A percentile compares a stretch with the other conserved stretches of the same genome.
phyloP scores from a whole-genome alignment of 2,888 invertebrate species.

The Synergus umbraculus region DNA sequence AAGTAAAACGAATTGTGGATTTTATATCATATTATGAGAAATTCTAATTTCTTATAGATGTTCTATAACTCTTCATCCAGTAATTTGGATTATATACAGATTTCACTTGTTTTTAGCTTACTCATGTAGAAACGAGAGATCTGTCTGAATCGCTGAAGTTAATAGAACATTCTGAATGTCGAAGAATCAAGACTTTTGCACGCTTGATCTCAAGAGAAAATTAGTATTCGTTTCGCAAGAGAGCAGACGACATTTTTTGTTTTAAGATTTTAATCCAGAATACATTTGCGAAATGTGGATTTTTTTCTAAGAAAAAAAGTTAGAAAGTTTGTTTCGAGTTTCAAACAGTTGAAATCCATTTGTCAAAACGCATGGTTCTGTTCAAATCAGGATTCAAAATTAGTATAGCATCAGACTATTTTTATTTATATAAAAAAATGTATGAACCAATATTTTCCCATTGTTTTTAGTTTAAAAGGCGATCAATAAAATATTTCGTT shows the following conservation, averaged over 20 bases:
- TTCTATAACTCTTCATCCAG: background rate
- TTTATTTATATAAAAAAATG: too few species aligned
- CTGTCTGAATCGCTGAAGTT: slow-evolving; percentile 30
- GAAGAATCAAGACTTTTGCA: slow-evolving; percentile 39
- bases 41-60: background rate
- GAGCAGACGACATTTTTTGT: background rate
- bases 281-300: background rate
- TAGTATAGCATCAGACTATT: background rate
- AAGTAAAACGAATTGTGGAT: background rate
- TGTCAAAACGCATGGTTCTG: background rate
- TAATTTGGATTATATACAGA: slow-evolving; percentile 23
- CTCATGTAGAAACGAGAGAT: slow-evolving; percentile 32
- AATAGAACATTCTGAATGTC: slow-evolving; percentile 27
- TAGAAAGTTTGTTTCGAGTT: background rate
- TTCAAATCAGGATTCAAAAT: background rate
- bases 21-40: background rate
- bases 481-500: too few species aligned
- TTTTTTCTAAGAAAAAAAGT: background rate
- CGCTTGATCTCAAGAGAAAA: slow-evolving; percentile 46
- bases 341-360: background rate
- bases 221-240: slow-evolving; percentile 33
- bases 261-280: slow-evolving; percentile 17
- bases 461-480: too few species aligned
- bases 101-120: slow-evolving; percentile 32
- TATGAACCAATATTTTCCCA: too few species aligned